Evolutionary conservation across 2,888 invertebrate species (phyloP).

Genomic region (Electrophaes corylata): DNA sequence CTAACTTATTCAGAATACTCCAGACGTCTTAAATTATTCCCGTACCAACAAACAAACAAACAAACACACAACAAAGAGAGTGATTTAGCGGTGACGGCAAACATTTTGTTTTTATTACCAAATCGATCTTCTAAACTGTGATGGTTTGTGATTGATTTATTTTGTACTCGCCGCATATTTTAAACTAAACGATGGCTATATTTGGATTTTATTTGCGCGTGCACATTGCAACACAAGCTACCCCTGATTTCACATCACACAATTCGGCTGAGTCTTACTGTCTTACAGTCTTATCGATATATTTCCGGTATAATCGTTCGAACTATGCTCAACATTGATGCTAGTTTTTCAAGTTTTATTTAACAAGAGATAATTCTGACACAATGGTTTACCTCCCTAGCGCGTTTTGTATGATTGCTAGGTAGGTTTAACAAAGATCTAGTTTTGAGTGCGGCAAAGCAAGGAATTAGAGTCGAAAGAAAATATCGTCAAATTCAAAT

Average conservation of each 20-base stretch:
- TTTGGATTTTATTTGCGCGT: conserved; percentile 37
- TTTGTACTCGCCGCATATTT: conserved; percentile 46
- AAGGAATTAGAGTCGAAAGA: no score
- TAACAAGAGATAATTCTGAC: no score
- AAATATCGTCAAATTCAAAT: no score
- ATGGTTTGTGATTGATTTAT: conserved; percentile 74
- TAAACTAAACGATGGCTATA: conserved; percentile 46
- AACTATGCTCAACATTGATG: no score
- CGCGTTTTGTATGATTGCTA: no score
- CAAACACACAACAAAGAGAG: conserved; percentile 54
- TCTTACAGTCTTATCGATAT: no score
- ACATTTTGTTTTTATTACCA: conserved; percentile 35
- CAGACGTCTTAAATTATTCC: conserved; percentile 54
- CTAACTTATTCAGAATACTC: conserved; percentile 18
- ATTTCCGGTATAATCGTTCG: no score
- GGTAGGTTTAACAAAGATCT: no score
- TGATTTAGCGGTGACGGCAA: conserved; percentile 66
- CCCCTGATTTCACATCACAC: neutral
- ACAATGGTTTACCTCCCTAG: no score
- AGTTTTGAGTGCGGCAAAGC: no score
- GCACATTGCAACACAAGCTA: conserved; percentile 15
- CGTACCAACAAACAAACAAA: conserved; percentile 46
- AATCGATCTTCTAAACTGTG: conserved; percentile 74
- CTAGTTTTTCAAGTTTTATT: no score
- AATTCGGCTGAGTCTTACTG: neutral